A percentile compares a stretch with the other conserved stretches of the same genome.
Evolutionary conservation across 2,888 invertebrate genomes (phyloP).

Genomic region (Didymodactylos carnosus): DNA sequence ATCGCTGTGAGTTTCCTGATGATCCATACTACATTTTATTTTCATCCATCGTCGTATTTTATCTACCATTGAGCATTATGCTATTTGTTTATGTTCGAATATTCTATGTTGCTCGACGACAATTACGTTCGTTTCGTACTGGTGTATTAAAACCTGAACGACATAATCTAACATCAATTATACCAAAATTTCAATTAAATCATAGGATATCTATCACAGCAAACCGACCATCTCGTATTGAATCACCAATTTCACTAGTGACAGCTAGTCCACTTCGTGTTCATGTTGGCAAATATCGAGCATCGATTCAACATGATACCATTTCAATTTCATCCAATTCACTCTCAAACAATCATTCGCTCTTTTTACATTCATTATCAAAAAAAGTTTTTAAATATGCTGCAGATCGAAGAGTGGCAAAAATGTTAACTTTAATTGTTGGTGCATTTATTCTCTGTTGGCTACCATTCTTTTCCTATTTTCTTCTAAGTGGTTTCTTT

Average conservation of each 20-base stretch:
- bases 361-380: not conserved
- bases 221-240: not conserved
- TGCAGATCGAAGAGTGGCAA: not conserved
- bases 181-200: not conserved
- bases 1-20: not conserved
- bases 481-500: not conserved
- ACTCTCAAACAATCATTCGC: not conserved
- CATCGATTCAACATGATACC: too few species aligned
- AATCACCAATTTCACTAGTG: not conserved
- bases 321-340: not conserved
- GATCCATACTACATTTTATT: not conserved
- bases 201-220: not conserved
- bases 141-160: too few species aligned
- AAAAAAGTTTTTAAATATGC: not conserved
- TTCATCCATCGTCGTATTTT: not conserved
- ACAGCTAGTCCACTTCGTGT: not conserved
- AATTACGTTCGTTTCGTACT: too few species aligned
- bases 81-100: too few species aligned
- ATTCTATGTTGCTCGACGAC: too few species aligned
- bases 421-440: not conserved
- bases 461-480: not conserved
- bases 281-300: not conserved
- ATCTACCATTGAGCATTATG: not conserved
- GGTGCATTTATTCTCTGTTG: not conserved
- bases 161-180: not conserved